Evolutionary conservation across 2,113 vertebrate species (phyloP), one percentile per base, ranked within the genome.

Genomic region (Anas platyrhynchos): DNA sequence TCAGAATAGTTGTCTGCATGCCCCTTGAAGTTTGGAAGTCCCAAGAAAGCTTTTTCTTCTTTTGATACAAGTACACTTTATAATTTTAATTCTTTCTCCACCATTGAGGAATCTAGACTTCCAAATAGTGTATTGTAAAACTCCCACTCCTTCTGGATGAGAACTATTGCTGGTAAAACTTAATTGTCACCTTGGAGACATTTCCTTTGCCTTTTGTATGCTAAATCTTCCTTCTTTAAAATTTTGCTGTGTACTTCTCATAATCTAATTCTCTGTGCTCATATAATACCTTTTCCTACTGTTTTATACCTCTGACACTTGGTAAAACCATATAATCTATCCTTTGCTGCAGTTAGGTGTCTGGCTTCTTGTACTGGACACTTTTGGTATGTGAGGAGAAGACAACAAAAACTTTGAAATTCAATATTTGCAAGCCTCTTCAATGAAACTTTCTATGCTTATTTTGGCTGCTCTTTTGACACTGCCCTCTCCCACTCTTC

Each of bases 41-140:
- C 18, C 4, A 26, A 67, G 31, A 59, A 32, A 7, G 22, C 11
- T 86, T 78, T 36, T 67, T 18, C 52, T 75, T 59, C 31, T 74
- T 77, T 44, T 41, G 52, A 34, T 69, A 44, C 8, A 59, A 26
- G 21, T 58, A 9, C 16, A 8, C 25, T 7, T 71, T 67, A 8
- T 6, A 36, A 48, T 27, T 88, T 80, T 8, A 55, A 31, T 68
- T 67, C 20, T 67, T 87, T 67, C 13, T 18, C 11, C 14, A 15
- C 6, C 31, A 27, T 32, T 1, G 5, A 77, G 68, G 31, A 31
- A 50, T 73, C 13, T 76, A 9, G 4, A 21, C 41, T 81, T 65
- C 48, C 52, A 66, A 67, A 65, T 78, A 56, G 5, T 0, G 0
- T 41, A 18, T 66, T 50, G 18, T 1, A 1, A 78, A 75, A 59